Evolutionary conservation across 2,888 invertebrate genomes (phyloP).

Genomic region (Calameuta pallipes): DNA sequence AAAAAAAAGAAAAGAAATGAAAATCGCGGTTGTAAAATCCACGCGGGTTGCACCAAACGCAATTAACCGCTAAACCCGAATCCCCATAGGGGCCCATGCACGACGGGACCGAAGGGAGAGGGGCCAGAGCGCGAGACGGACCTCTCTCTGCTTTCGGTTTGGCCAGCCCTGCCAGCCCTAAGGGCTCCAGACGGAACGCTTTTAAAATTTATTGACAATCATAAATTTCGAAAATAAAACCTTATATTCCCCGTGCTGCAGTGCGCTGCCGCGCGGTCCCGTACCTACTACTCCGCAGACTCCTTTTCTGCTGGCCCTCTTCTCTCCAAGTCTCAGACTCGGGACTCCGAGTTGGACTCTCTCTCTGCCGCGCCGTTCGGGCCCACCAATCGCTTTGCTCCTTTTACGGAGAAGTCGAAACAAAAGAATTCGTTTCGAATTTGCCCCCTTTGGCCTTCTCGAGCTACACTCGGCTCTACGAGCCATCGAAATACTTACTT

Average conservation of each 20-base stretch:
- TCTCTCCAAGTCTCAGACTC: background rate
- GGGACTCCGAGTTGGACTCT: slow-evolving; percentile 10
- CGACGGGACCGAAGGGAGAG: slow-evolving; percentile 24
- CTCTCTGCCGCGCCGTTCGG: slow-evolving; percentile 26
- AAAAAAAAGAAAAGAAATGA: slow-evolving; percentile 50
- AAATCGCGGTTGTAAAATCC: slow-evolving; percentile 61
- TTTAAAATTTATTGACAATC: slow-evolving; percentile 68
- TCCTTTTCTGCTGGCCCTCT: slow-evolving; percentile 15
- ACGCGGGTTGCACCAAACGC: slow-evolving; percentile 60
- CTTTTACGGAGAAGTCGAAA: slow-evolving; percentile 58
- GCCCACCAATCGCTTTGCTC: slow-evolving; percentile 36
- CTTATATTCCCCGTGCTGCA: slow-evolving; percentile 59
- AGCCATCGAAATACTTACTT: slow-evolving; percentile 30
- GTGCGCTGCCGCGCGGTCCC: slow-evolving; percentile 30
- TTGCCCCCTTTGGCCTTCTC: slow-evolving; percentile 48
- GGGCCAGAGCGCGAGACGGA: slow-evolving; percentile 4
- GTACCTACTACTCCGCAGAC: slow-evolving; percentile 20
- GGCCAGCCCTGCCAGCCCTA: slow-evolving; percentile 64
- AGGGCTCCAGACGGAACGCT: slow-evolving; percentile 67
- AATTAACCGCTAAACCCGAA: slow-evolving; percentile 62
- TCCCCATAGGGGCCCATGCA: slow-evolving; percentile 53
- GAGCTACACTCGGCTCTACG: slow-evolving; percentile 18
- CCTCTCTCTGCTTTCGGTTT: slow-evolving; percentile 53
- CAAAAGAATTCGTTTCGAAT: slow-evolving; percentile 62
- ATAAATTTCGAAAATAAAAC: slow-evolving; percentile 67